These are phyloP conservation scores for Uria lomvia DNA, from an alignment of 2,113 vertebrate species.

Conservation along the genomic window DNA sequence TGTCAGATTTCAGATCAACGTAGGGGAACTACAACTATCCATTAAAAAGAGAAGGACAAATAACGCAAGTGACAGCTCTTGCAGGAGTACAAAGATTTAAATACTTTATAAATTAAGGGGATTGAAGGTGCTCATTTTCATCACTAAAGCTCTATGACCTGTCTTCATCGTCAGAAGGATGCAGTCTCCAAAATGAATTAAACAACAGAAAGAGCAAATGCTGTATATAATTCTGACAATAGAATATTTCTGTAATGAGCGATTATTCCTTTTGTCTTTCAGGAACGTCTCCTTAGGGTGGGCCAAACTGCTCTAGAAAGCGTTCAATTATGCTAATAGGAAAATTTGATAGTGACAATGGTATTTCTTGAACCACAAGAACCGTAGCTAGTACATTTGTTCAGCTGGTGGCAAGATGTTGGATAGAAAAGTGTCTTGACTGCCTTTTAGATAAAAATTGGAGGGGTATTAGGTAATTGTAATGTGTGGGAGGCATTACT, in stretches of 20 bases:
- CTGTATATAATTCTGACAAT: not conserved
- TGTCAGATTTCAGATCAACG: slow-evolving; percentile 43
- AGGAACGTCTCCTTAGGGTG: not conserved
- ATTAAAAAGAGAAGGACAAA: slow-evolving; percentile 33
- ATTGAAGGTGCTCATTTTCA: slow-evolving; percentile 46
- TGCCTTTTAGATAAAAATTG: not conserved
- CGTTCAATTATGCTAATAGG: not conserved
- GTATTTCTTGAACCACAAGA: not conserved
- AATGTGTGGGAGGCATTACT: not conserved
- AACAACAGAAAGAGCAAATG: not conserved
- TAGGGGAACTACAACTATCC: slow-evolving; percentile 1
- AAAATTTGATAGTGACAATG: not conserved
- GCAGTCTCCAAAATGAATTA: not conserved
- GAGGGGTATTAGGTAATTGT: not conserved
- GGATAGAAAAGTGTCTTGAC: not conserved
- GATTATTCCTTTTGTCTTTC: not conserved
- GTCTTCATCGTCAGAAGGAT: not conserved
- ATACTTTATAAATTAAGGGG: slow-evolving; percentile 62
- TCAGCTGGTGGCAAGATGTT: not conserved
- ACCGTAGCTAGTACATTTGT: not conserved
- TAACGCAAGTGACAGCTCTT: slow-evolving; percentile 4
- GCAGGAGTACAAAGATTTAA: slow-evolving; percentile 53
- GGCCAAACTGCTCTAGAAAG: not conserved
- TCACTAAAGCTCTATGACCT: slow-evolving; percentile 12
- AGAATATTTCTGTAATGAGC: not conserved